Evolutionary conservation across 2,113 vertebrate genomes (phyloP).

Genomic region (Delphinapterus leucas): DNA sequence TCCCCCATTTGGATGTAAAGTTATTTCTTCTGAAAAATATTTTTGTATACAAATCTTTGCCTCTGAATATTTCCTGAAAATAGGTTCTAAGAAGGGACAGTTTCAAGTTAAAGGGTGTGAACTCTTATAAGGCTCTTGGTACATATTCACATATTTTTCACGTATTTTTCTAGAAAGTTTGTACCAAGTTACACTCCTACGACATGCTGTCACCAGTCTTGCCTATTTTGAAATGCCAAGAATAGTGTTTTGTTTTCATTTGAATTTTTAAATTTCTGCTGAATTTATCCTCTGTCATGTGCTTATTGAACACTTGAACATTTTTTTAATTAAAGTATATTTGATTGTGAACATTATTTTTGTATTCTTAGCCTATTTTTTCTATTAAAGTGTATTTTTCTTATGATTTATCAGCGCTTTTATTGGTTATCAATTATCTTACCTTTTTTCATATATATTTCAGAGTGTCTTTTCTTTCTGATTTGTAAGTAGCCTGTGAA

Average conservation of each 20-base stretch:
- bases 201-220: neutral
- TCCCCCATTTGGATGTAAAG: neutral
- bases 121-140: neutral
- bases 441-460: neutral
- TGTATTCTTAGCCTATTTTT: neutral
- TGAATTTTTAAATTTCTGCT: constrained; percentile 25
- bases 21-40: constrained; percentile 41
- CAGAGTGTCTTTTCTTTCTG: neutral
- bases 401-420: constrained; percentile 19
- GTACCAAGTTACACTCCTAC: neutral
- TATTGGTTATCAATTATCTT: neutral
- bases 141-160: neutral
- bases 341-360: neutral
- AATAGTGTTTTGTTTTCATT: constrained; percentile 23
- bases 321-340: neutral
- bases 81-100: constrained; percentile 8
- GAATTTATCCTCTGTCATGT: neutral
- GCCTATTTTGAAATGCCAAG: neutral
- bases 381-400: neutral
- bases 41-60: constrained; percentile 19
- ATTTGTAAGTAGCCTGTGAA: constrained; percentile 8
- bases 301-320: neutral
- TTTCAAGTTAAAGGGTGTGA: constrained; percentile 28
- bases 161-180: constrained; percentile 21
- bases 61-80: constrained; percentile 41